Base-by-base conservation (phyloP, 2,113 vertebrate genomes). In the Leptobrachium ailaonicum region DNA sequence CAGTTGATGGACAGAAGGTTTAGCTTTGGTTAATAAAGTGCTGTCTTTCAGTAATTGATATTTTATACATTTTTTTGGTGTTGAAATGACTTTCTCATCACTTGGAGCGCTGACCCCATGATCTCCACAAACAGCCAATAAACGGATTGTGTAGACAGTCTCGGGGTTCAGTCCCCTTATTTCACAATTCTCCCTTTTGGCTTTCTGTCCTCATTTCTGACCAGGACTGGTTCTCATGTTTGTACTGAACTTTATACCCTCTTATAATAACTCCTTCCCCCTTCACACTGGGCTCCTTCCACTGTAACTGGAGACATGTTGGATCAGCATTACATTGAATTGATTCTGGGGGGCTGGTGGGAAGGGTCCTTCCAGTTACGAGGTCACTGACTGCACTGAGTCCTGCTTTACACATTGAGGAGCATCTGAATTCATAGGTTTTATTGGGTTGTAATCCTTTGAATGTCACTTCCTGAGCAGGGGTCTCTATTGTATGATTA, bases 351-450 rank as follows among this genome's bases (percentile, higher is more conserved):
- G 82, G 66, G 14, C 74, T 53, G 32, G 58, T 71, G 1, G 82
- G 64, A 60, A 77, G 82, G 0, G 75, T 84, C 45, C 58, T 45
- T 1, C 44, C 68, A 0, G 2, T 0, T 2, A 14, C 74, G 12
- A 44, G 2, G 0, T 64, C 45, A 12, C 76, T 82, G 69, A 2
- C 63, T 40, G 10, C 45, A 3, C 83, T 70, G 11, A 41, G 4
- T 2, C 71, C 63, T 32, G 63, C 53, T 12, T 71, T 63, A 63
- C 64, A 73, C 78, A 43, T 12, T 0, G 54, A 53, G 0, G 73
- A 41, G 2, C 67, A 79, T 2, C 73, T 44, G 45, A 83, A 73
- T 41, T 63, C 42, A 50, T 83, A 83, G 2, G 72, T 0, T 2
- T 62, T 20, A 41, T 68, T 41, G 4, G 78, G 5, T 1, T 7